Evolutionary conservation across 2,888 invertebrate species (phyloP).

Genomic region (Athalia rosae): DNA sequence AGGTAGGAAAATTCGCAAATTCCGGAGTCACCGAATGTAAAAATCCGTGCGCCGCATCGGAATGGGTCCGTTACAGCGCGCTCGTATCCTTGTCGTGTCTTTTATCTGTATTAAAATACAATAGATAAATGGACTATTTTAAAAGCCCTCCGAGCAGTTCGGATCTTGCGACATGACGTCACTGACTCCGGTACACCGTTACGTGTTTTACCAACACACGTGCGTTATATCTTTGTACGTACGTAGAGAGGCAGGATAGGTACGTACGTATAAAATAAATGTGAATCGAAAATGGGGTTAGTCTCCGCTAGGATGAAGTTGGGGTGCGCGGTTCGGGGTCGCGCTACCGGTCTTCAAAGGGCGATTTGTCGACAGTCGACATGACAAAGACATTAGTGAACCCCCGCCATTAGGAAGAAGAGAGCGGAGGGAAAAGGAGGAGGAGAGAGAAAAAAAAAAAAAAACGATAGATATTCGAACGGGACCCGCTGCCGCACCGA

Average conservation of each 20-base stretch:
- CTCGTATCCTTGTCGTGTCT: too few species aligned
- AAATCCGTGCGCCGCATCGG: too few species aligned
- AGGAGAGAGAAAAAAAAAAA: conserved; percentile 15
- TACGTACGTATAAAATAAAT: neutral
- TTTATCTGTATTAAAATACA: neutral
- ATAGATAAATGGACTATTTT: neutral
- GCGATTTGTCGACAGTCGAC: conserved; percentile 72
- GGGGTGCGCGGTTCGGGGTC: conserved; percentile 7
- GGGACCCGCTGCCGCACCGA: conserved; percentile 20
- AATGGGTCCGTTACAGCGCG: too few species aligned
- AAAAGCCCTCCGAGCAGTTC: too few species aligned
- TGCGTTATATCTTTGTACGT: too few species aligned
- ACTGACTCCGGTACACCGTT: too few species aligned
- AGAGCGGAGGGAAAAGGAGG: conserved; percentile 12
- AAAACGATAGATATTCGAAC: neutral
- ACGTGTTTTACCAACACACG: too few species aligned
- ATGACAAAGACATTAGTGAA: conserved; percentile 71
- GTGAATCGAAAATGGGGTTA: conserved; percentile 39
- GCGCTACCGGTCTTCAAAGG: conserved; percentile 57
- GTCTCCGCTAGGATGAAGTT: conserved; percentile 16
- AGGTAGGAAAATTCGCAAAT: too few species aligned
- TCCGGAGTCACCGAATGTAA: neutral
- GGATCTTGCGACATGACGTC: too few species aligned
- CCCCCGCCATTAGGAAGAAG: conserved; percentile 61
- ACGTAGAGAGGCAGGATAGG: neutral